Conservation (phyloP, 2,888 invertebrate genomes). For the Mythimna pallens region DNA sequence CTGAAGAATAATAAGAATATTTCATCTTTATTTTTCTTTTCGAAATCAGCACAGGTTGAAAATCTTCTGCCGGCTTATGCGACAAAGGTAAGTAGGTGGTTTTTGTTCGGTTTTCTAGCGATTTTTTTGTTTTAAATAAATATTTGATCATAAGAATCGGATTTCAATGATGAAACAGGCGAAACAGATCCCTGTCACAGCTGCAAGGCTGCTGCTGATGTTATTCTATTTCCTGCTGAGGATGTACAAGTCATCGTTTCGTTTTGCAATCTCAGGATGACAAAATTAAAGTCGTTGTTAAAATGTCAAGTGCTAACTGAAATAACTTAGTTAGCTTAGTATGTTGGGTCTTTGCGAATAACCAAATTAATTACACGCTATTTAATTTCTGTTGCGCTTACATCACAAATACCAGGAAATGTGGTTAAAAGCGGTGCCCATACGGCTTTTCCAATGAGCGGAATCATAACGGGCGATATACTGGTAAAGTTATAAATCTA, state of each 20-base stretch:
- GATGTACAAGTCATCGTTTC: conserved; percentile 27
- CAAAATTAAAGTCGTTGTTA: no score
- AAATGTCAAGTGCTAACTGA: no score
- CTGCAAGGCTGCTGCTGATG: neutral
- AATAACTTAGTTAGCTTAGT: no score
- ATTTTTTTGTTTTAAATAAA: neutral
- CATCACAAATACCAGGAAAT: no score
- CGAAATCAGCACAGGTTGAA: neutral
- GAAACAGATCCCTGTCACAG: no score
- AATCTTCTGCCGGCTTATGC: conserved; percentile 13
- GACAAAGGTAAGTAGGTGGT: conserved; percentile 24
- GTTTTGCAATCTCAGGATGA: neutral
- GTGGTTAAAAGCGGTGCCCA: no score
- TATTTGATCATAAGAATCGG: neutral
- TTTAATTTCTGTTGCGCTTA: no score
- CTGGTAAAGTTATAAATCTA: no score
- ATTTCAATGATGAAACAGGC: neutral
- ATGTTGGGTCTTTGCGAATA: no score
- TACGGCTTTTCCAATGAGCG: no score
- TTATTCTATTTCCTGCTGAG: neutral
- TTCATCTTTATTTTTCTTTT: neutral
- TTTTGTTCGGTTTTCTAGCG: neutral
- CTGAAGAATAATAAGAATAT: neutral
- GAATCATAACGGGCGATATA: no score
- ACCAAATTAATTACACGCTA: no score